Conservation (phyloP, 1,140 invertebrate genomes). For the Oreohelix idahoensis region DNA sequence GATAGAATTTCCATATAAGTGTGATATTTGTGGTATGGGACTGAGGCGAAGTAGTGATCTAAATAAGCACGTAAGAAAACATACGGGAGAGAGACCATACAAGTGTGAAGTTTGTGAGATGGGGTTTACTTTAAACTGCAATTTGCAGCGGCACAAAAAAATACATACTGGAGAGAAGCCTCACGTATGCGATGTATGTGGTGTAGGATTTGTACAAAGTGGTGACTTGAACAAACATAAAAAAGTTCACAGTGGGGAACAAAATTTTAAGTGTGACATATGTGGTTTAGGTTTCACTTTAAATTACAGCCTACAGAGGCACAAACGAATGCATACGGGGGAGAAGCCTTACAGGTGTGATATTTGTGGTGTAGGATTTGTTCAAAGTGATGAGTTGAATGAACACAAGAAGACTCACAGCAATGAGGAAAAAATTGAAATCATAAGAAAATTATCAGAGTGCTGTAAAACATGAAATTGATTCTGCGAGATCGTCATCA, state of each 20-base stretch:
- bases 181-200: neutral
- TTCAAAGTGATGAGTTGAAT: neutral
- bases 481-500: no score
- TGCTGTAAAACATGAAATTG: no score
- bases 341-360: neutral
- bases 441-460: no score
- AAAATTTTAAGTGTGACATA: neutral
- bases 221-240: neutral
- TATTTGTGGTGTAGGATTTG: neutral
- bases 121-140: neutral
- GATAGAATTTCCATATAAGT: neutral
- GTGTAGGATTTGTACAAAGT: neutral
- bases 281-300: neutral
- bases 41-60: neutral
- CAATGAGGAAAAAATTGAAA: neutral
- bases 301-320: neutral
- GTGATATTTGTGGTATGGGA: neutral
- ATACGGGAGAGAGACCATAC: neutral
- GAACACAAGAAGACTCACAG: neutral
- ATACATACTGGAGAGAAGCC: constrained; percentile 6
- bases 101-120: neutral
- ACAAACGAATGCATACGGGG: neutral
- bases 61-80: neutral
- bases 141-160: neutral
- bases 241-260: neutral